Conservation (phyloP, 1,140 invertebrate species). For the Pseudomyrmex sp. region DNA sequence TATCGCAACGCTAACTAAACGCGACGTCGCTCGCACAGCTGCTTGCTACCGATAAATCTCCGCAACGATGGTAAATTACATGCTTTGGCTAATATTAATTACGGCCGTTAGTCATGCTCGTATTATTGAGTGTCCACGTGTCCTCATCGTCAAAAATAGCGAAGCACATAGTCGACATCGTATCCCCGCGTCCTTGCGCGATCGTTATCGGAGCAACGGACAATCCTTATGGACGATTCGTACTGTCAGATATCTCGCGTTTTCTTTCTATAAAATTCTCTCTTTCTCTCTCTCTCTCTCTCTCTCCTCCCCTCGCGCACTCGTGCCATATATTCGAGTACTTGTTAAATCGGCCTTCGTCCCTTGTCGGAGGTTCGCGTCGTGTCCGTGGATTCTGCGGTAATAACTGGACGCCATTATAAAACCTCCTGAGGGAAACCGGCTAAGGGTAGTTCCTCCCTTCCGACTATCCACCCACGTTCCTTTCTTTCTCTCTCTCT, state of each 20-base stretch:
- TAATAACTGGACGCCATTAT: slow-evolving; percentile 86
- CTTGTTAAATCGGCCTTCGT: slow-evolving; percentile 80
- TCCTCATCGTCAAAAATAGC: slow-evolving; percentile 44
- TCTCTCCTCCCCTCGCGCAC: background rate
- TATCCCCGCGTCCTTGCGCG: background rate
- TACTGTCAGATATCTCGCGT: slow-evolving; percentile 60
- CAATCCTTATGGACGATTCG: slow-evolving; percentile 49
- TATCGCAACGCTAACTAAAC: slow-evolving; percentile 53
- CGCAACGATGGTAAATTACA: slow-evolving; percentile 52
- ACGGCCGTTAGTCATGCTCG: slow-evolving; percentile 45
- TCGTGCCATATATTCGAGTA: slow-evolving; percentile 73
- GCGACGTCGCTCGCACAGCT: slow-evolving; percentile 50
- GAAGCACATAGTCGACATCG: slow-evolving; percentile 5
- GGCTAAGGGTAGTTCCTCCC: slow-evolving; percentile 80
- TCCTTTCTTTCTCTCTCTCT: slow-evolving; percentile 67
- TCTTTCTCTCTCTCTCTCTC: background rate
- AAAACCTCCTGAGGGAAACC: slow-evolving; percentile 84
- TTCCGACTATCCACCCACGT: slow-evolving; percentile 50
- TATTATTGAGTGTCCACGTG: slow-evolving; percentile 50
- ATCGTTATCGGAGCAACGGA: slow-evolving; percentile 33
- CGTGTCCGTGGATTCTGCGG: slow-evolving; percentile 82
- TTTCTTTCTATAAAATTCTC: slow-evolving; percentile 8
- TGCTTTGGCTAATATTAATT: slow-evolving; percentile 60
- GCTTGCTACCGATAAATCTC: slow-evolving; percentile 56
- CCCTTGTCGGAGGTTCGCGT: slow-evolving; percentile 83